phyloP scores from a whole-genome alignment of 1,140 invertebrate genomes.

The Wiebesia pumilae region DNA sequence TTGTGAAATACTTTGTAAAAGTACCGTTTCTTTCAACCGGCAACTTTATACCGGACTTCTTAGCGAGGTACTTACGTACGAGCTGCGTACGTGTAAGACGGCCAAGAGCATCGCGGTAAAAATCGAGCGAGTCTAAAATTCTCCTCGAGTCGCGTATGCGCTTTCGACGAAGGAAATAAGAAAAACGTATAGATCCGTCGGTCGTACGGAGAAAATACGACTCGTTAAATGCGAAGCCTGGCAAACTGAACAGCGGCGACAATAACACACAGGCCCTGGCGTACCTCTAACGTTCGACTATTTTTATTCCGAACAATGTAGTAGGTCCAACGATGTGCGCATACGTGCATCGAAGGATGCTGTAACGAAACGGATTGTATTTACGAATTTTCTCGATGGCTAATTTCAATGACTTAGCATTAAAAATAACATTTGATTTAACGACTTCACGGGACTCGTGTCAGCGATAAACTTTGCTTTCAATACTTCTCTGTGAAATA shows the following conservation, averaged over 20 bases:
- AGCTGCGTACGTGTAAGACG: too few relatives aligned
- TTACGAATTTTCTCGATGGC: not conserved
- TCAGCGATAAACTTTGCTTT: not conserved
- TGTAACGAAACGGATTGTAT: too few relatives aligned
- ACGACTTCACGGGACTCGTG: not conserved
- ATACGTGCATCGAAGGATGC: not conserved
- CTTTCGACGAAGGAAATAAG: not conserved
- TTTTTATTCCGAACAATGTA: not conserved
- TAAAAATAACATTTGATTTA: constrained; percentile 9
- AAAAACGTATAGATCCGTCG: not conserved
- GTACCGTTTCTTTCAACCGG: not conserved
- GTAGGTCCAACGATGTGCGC: not conserved
- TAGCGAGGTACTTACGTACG: too few relatives aligned
- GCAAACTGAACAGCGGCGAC: too few relatives aligned
- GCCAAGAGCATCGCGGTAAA: too few relatives aligned
- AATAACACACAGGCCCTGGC: not conserved
- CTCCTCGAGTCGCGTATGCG: too few relatives aligned
- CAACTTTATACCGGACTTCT: not conserved
- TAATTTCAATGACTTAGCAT: not conserved
- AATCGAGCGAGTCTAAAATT: too few relatives aligned
- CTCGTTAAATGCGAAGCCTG: not conserved
- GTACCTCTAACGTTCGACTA: not conserved
- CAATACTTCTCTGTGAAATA: not conserved
- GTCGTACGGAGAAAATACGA: not conserved
- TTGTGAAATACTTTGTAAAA: not conserved